These are phyloP conservation scores for Metridium senile DNA, from an alignment of 92 coral and sea anemone species.

Conservation along the genomic window DNA sequence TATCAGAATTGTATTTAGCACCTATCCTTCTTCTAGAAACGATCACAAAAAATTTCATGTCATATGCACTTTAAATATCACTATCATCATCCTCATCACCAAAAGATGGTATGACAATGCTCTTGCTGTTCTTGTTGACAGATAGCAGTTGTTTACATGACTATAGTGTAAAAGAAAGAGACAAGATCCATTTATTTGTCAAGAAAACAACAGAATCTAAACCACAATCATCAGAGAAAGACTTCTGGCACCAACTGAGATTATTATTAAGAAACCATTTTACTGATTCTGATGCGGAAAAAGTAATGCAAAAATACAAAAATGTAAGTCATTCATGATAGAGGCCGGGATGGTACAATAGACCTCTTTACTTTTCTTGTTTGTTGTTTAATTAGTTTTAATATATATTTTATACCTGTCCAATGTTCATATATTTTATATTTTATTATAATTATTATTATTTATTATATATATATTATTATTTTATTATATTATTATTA, in stretches of 20 bases:
- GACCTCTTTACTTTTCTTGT: neutral
- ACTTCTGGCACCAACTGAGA: constrained; percentile 62
- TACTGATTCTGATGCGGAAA: constrained; percentile 69
- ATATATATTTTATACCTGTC: no score
- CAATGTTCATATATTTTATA: no score
- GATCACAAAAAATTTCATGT: no score
- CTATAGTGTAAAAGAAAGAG: constrained; percentile 50
- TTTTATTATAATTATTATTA: no score
- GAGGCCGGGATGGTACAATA: neutral
- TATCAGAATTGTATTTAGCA: no score
- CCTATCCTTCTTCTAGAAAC: no score
- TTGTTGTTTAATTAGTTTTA: no score
- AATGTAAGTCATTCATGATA: constrained; percentile 47
- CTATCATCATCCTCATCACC: no score
- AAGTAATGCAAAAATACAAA: constrained; percentile 58
- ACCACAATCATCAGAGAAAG: constrained; percentile 27
- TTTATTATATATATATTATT: no score
- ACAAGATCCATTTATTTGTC: constrained; percentile 71
- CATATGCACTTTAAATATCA: no score
- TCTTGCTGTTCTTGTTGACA: constrained; percentile 8
- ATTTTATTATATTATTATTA: no score
- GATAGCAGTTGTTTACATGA: constrained; percentile 67
- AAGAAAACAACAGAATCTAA: constrained; percentile 42
- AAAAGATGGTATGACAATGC: no score
- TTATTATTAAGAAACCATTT: constrained; percentile 61